Evolutionary conservation across 2,113 vertebrate species (phyloP), one percentile per base, ranked within the genome.

Genomic region (Irena cyanogastra): DNA sequence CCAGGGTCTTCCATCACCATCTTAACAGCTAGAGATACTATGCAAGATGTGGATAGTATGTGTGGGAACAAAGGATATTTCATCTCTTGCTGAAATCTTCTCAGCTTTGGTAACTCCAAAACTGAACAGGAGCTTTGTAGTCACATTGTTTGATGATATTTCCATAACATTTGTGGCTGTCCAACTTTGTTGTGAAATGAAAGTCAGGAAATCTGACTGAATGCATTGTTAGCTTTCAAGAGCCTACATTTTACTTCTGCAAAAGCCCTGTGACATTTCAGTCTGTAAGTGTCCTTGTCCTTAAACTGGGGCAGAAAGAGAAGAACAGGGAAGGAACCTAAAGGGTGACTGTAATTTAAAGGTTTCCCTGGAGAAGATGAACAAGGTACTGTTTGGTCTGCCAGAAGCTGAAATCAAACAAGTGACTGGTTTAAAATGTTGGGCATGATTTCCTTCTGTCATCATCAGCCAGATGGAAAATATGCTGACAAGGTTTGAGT

Each of bases 321-420:
- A 95, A 44, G 88, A 96, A 84, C 72, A 52, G 95, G 96, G 95
- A 98, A 98, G 91, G 95, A 97, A 87, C 97, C 97, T 94, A 97
- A 98, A 98, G 97, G 97, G 97, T 95, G 97, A 96, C 93, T 98
- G 96, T 69, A 95, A 97, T 96, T 89, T 74, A 89, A 96, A 98
- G 98, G 98, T 98, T 98, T 99, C 98, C 97, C 97, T 78, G 78
- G 98, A 97, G 98, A 97, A 97, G 97, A 72, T 71, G 86, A 95
- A 87, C 77, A 89, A 96, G 61, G 92, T 94, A 85, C 92, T 77
- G 11, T 79, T 97, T 93, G 77, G 89, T 80, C 82, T 97, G 95
- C 93, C 95, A 83, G 97, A 97, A 98, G 97, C 96, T 98, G 94
- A 98, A 97, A 98, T 95, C 70, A 87, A 88, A 92, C 96, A 92